phyloP scores from a whole-genome alignment of 30 jellyfish, hydroid and myxozoan species.

The Sanderia malayensis region DNA sequence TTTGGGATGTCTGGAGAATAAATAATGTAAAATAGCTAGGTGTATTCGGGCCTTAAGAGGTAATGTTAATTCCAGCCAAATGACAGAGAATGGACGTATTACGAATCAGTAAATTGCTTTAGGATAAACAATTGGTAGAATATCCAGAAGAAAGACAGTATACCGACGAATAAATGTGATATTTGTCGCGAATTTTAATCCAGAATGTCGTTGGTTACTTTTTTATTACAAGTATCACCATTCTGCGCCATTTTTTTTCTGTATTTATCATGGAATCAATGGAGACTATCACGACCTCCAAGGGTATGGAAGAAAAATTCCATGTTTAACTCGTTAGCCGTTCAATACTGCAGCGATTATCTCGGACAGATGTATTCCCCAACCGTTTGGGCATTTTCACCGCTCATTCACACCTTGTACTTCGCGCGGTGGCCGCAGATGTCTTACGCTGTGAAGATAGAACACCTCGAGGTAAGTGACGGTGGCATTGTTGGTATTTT shows the following conservation, averaged over 20 bases:
- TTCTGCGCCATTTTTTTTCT: conserved; percentile 49
- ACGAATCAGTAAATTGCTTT: too few relatives aligned
- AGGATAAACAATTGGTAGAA: too few relatives aligned
- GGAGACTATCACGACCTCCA: conserved; percentile 31
- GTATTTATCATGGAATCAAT: conserved; percentile 48
- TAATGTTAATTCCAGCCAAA: too few relatives aligned
- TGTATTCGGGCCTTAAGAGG: too few relatives aligned
- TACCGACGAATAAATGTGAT: too few relatives aligned
- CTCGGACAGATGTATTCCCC: conserved; percentile 46
- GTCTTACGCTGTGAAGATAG: conserved; percentile 13
- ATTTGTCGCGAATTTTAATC: too few relatives aligned
- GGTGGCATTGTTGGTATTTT: conserved; percentile 47
- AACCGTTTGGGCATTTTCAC: conserved; percentile 59
- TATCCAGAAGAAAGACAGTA: too few relatives aligned
- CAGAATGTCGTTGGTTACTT: conserved; percentile 30
- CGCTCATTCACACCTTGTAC: conserved; percentile 35
- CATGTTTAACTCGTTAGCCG: conserved; percentile 49
- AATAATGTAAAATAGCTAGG: too few relatives aligned
- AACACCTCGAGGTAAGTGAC: conserved; percentile 37
- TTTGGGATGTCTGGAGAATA: too few relatives aligned
- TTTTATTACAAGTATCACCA: conserved; percentile 53
- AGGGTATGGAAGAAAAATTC: conserved; percentile 35
- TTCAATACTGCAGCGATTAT: conserved; percentile 40
- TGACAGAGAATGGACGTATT: too few relatives aligned
- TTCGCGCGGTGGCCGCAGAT: conserved; percentile 1